phyloP scores from a whole-genome alignment of 2,113 vertebrate genomes.

The Zingel zingel region DNA sequence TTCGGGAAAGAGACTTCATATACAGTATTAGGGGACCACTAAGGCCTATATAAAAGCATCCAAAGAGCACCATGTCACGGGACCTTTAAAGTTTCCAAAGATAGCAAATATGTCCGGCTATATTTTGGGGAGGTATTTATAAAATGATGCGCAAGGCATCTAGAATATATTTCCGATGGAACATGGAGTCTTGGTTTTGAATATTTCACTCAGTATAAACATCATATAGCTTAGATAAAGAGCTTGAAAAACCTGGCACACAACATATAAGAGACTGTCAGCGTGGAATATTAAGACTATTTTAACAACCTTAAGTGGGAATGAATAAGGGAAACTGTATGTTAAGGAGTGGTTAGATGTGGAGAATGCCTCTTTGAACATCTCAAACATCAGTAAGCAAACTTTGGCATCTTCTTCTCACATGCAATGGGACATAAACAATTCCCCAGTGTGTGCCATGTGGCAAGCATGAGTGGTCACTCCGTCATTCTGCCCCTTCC shows the following conservation, averaged over 20 bases:
- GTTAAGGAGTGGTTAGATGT: not conserved
- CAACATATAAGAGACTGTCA: not conserved
- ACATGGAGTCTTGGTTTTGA: not conserved
- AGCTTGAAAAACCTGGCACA: not conserved
- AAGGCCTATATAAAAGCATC: no score
- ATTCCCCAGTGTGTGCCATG: slow-evolving; percentile 33
- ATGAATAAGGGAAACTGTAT: not conserved
- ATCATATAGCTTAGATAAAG: not conserved
- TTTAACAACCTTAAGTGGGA: not conserved
- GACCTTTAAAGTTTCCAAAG: not conserved
- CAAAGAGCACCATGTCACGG: no score
- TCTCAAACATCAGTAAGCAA: not conserved
- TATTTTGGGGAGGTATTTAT: not conserved
- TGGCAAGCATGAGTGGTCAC: slow-evolving; percentile 50
- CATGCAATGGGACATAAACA: slow-evolving; percentile 47
- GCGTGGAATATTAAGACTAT: not conserved
- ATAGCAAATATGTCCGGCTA: not conserved
- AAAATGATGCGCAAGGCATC: not conserved
- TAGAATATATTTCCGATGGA: not conserved
- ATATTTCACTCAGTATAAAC: not conserved
- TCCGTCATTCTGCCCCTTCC: slow-evolving; percentile 25
- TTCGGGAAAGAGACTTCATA: no score
- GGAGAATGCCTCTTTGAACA: not conserved
- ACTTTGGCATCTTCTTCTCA: not conserved
- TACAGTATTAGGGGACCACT: no score